Evolutionary conservation across 2,113 vertebrate genomes (phyloP), one percentile per base, ranked within the genome.

Genomic region (Zeus faber): DNA sequence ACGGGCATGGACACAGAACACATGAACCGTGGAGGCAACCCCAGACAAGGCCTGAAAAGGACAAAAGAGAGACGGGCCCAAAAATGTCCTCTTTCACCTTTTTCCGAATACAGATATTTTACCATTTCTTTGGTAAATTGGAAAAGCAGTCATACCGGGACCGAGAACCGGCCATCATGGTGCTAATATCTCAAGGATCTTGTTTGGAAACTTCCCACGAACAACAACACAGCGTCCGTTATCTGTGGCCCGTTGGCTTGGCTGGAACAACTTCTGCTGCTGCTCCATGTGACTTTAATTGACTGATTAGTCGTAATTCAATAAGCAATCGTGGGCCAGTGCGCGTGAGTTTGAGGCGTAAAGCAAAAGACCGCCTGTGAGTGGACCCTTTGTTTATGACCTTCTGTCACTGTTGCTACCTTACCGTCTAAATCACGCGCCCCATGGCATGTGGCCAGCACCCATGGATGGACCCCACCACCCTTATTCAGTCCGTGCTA

Each of bases 241-340:
- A 83, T 85, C 59, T 26, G 52, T 26, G 47, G 43, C 60, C 59
- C 76, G 67, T 76, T 65, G 62, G 58, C 60, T 31, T 25, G 25
- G 59, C 49, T 47, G 53, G 60, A 77, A 73, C 76, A 59, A 70
- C 69, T 70, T 73, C 62, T 71, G 62, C 18, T 67, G 64, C 68
- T 65, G 37, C 62, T 86, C 81, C 87, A 87, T 90, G 89, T 90
- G 89, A 90, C 83, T 87, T 79, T 86, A 90, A 90, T 90, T 89
- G 87, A 83, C 33, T 73, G 82, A 87, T 87, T 89, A 87, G 71
- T 53, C 54, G 59, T 90, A 89, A 90, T 86, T 88, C 77, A 89
- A 89, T 89, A 85, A 89, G 77, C 76, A 65, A 87, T 80, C 58
- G 81, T 80, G 84, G 82, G 84, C 55, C 78, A 61, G 58, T 75